Conservation (phyloP, 1,140 invertebrate species). For the Platyscapa corneri region DNA sequence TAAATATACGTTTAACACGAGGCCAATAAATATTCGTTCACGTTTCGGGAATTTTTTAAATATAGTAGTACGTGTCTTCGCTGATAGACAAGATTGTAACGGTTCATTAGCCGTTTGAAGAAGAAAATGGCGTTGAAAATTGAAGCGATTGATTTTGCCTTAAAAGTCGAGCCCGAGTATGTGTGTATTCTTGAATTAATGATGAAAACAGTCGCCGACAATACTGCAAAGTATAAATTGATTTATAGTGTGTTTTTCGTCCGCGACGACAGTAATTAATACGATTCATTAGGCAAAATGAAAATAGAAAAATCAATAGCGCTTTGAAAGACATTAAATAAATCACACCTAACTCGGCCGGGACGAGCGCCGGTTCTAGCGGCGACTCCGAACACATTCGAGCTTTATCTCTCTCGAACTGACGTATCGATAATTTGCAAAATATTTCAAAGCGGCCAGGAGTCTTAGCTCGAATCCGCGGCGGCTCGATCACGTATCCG, state of each 20-base stretch:
- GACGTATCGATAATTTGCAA: background rate
- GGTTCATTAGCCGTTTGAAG: background rate
- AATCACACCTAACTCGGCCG: background rate
- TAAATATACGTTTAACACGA: too few relatives aligned
- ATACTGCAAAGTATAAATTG: background rate
- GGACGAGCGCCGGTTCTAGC: background rate
- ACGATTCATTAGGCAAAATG: background rate
- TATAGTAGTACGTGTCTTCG: background rate
- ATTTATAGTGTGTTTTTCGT: background rate
- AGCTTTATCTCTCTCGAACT: background rate
- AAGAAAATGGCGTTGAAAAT: conserved; percentile 13
- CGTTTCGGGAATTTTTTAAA: too few relatives aligned
- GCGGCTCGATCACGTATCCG: conserved; percentile 35
- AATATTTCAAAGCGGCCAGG: background rate
- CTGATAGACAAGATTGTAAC: background rate
- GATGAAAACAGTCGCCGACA: background rate
- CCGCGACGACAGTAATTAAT: background rate
- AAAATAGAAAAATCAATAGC: background rate
- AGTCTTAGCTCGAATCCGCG: background rate
- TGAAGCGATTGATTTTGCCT: conserved; percentile 13
- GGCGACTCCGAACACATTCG: background rate
- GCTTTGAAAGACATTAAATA: background rate
- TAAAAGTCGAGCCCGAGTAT: background rate
- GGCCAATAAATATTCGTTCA: too few relatives aligned
- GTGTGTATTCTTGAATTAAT: conserved; percentile 9